Conservation (phyloP, 2,113 vertebrate species). For the Pyxicephalus adspersus region DNA sequence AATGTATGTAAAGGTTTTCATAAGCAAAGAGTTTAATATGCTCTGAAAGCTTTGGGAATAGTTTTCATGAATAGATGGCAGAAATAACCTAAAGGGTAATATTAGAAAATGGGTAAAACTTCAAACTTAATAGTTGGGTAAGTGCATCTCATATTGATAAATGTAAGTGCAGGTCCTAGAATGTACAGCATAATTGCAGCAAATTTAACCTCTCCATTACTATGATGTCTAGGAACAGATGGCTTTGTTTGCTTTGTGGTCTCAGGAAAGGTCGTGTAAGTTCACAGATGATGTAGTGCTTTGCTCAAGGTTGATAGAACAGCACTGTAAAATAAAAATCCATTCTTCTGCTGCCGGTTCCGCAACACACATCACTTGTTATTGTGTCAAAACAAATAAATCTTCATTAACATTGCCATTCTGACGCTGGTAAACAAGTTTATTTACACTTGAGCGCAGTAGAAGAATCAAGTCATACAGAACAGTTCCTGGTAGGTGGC, state of each 20-base stretch:
- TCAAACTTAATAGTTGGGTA: too few species aligned
- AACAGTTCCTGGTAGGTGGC: conserved; percentile 72
- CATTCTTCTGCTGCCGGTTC: conserved; percentile 19
- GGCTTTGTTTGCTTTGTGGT: conserved; percentile 22
- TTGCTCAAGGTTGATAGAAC: conserved; percentile 43
- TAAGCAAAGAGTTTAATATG: too few species aligned
- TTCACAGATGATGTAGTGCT: conserved; percentile 22
- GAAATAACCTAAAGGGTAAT: too few species aligned
- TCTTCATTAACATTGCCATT: conserved; percentile 73
- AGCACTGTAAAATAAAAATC: conserved; percentile 58
- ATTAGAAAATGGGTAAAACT: too few species aligned
- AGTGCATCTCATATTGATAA: neutral
- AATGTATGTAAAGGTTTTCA: too few species aligned
- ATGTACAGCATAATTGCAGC: neutral
- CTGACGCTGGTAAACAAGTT: conserved; percentile 74
- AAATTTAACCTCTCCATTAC: conserved; percentile 14
- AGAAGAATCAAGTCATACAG: conserved; percentile 72
- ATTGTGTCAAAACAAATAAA: conserved; percentile 70
- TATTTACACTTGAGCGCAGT: conserved; percentile 74
- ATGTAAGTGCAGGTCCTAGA: neutral
- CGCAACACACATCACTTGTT: conserved; percentile 66
- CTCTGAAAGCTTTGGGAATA: too few species aligned
- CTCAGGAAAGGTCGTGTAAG: conserved; percentile 29
- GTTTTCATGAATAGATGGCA: too few species aligned
- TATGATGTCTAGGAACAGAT: conserved; percentile 23